Evolutionary conservation across 2,797 vertebrate species (phyloP).

Genomic region (Epinephelus awoara): DNA sequence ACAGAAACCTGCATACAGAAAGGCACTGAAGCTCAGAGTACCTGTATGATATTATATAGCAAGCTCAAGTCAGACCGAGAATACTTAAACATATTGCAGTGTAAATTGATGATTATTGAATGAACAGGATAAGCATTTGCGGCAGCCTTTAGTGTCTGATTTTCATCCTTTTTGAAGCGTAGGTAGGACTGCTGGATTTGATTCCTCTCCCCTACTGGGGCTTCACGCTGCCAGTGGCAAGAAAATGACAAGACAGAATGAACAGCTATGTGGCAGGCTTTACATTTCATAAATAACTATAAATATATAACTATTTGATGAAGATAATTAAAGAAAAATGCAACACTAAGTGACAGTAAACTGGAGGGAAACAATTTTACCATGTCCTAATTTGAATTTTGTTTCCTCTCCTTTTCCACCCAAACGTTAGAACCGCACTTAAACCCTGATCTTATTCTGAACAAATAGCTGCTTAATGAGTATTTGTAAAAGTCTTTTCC

Average conservation of each 20-base stretch:
- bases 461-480: conserved; percentile 16
- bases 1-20: neutral
- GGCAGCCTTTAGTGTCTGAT: conserved; percentile 51
- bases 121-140: conserved; percentile 32
- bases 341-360: conserved; percentile 26
- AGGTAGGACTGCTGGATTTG: conserved; percentile 53
- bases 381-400: neutral
- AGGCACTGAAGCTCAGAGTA: neutral
- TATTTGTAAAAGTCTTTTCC: neutral
- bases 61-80: conserved; percentile 18
- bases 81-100: conserved; percentile 21
- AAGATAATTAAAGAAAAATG: conserved; percentile 45
- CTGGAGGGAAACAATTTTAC: conserved; percentile 12
- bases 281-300: conserved; percentile 44
- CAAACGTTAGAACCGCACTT: neutral
- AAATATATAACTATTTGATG: conserved; percentile 56
- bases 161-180: conserved; percentile 49
- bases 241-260: conserved; percentile 38
- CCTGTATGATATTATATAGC: conserved; percentile 10
- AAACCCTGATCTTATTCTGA: conserved; percentile 9
- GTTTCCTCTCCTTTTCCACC: neutral
- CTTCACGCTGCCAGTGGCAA: conserved; percentile 49
- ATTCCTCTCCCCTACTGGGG: conserved; percentile 53
- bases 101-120: conserved; percentile 43
- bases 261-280: conserved; percentile 53